Evolutionary conservation across 2,113 vertebrate genomes (phyloP).

Genomic region (Hipposideros armiger): DNA sequence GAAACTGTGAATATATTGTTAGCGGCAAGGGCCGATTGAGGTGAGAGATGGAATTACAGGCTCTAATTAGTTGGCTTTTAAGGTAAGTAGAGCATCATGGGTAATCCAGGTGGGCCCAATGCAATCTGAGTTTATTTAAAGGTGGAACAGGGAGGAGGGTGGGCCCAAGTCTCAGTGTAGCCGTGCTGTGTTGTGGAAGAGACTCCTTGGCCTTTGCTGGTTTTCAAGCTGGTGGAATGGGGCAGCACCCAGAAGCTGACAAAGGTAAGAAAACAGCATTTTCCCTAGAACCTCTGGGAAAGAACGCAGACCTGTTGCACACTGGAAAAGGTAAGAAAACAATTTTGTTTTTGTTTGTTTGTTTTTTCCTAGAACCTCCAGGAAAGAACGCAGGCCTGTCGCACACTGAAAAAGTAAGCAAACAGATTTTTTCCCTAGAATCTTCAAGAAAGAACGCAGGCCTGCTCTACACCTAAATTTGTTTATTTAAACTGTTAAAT

Average conservation of each 20-base stretch:
- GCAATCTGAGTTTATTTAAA: background rate
- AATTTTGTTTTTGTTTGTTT: background rate
- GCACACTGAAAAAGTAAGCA: background rate
- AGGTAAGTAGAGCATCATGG: background rate
- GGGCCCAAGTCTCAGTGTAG: background rate
- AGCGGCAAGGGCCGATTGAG: background rate
- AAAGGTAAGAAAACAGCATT: background rate
- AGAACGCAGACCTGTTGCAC: fast-evolving
- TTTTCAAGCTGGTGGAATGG: background rate
- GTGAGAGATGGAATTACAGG: background rate
- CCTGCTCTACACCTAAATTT: background rate
- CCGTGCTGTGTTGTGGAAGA: fast-evolving
- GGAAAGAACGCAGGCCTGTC: background rate
- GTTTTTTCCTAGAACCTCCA: background rate
- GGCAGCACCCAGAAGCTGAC: background rate
- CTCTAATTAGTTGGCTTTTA: background rate
- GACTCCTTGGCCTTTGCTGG: fast-evolving
- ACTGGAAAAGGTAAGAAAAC: background rate
- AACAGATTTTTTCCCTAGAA: background rate
- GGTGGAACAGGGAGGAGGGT: background rate
- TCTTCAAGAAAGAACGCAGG: background rate
- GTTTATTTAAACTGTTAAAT: background rate
- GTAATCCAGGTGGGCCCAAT: background rate
- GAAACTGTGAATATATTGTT: background rate
- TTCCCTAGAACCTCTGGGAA: background rate